phyloP scores from a whole-genome alignment of 2,113 vertebrate genomes.

The Mystacornis crossleyi region DNA sequence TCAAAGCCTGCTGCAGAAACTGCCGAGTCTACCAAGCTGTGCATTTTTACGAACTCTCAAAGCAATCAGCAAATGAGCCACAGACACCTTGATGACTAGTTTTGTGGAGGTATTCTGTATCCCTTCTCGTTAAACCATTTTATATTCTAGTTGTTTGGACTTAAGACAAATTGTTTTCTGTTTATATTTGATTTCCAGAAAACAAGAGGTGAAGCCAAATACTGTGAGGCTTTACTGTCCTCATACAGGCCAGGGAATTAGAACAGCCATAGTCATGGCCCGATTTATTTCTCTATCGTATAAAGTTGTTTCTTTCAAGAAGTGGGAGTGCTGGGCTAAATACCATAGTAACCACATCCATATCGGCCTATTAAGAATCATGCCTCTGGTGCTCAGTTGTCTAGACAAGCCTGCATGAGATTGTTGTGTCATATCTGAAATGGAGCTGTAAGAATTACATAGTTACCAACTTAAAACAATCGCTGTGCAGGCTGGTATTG shows the following conservation, averaged over 20 bases:
- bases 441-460: not conserved
- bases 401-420: not conserved
- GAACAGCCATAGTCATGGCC: not conserved
- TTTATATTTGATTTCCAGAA: not conserved
- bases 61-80: not conserved
- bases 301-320: not conserved
- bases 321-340: not conserved
- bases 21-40: not conserved
- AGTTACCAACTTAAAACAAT: not conserved
- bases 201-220: not conserved
- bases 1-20: not conserved
- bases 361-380: not conserved
- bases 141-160: not conserved
- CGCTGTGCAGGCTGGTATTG: not conserved
- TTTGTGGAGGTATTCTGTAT: not conserved
- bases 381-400: not conserved
- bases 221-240: not conserved
- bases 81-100: not conserved
- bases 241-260: not conserved
- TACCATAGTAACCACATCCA: not conserved
- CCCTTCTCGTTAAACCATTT: not conserved
- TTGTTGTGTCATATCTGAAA: not conserved
- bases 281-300: slow-evolving; percentile 10
- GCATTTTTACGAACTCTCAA: not conserved
- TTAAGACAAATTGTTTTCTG: not conserved